Evolutionary conservation across 2,888 invertebrate species (phyloP), one percentile per base, ranked within the genome.

Genomic region (Luffia ferchaultella): DNA sequence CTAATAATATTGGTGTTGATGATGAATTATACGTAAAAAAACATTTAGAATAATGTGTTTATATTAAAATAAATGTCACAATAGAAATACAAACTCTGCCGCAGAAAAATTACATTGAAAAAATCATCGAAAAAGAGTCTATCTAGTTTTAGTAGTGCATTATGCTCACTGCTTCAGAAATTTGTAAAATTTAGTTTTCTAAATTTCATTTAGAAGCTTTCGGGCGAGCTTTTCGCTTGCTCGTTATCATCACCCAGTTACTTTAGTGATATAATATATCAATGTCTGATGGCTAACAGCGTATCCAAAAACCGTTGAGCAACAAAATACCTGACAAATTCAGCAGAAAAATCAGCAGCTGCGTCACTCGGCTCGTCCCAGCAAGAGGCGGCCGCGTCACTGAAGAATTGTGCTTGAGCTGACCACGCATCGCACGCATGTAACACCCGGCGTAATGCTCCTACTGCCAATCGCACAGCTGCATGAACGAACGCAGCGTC

Each of bases 401-500:
- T 73, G 58, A 79, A 66, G 67, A 83, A 75, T 56, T 83, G 79
- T 9, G 84, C 85, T 56, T 86, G 85, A 7, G 86, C 77, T 46
- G 87, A 76, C 86, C 86, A 86, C 1, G 79, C 84, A 20, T 87
- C 85, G 51, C 87, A 86, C 5, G 84, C 78, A 17, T 74, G 74
- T 50, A 89, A 61, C 18, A 87, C 87, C 52, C 82, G 73, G 50
- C 84, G 73, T 45, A 89, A 65, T 3, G 88, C 85, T 42, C 86
- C 84, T 18, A 86, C 80, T 55, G 88, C 70, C 58, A 89, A 68
- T 52, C 85, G 76, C 44, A 89, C 85, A 40, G 89, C 87, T 51
- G 88, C 89, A 50, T 83, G 84, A 49, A 89, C 85, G 62, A 89
- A 84, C 60, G 80, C 85, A 55, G 80, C 78, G 70, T 89, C 89